phyloP scores from a whole-genome alignment of 64 coral and sea anemone species.

The Porites australiensis region DNA sequence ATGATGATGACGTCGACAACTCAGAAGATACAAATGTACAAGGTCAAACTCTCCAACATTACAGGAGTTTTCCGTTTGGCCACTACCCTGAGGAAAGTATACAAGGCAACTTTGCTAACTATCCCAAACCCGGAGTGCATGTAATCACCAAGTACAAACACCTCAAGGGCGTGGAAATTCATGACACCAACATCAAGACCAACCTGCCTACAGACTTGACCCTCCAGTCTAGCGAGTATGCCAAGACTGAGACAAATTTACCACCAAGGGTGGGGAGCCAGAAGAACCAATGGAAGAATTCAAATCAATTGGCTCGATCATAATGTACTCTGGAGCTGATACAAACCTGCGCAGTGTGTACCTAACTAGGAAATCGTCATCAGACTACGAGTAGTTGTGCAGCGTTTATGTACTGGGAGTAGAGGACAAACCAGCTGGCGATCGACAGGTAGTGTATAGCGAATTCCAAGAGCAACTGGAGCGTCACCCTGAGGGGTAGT shows the following conservation, averaged over 20 bases:
- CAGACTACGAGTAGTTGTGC: background rate
- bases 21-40: too few relatives aligned
- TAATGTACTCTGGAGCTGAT: background rate
- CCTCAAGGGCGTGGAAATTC: slow-evolving; percentile 52
- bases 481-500: too few relatives aligned
- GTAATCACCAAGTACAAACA: background rate
- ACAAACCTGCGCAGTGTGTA: background rate
- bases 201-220: slow-evolving; percentile 45
- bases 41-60: too few relatives aligned
- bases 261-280: slow-evolving; percentile 20
- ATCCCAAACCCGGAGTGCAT: background rate
- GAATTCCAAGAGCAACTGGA: background rate
- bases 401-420: slow-evolving; percentile 32
- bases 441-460: slow-evolving; percentile 13
- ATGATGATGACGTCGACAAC: too few relatives aligned
- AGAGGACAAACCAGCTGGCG: background rate
- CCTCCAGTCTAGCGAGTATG: slow-evolving; percentile 9
- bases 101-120: too few relatives aligned
- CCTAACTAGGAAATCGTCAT: too few relatives aligned
- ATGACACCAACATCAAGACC: slow-evolving; percentile 29
- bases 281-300: background rate
- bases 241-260: background rate
- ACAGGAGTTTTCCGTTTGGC: too few relatives aligned
- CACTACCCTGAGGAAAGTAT: too few relatives aligned
- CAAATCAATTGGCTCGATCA: too few relatives aligned